Evolutionary conservation across 2,797 vertebrate species (phyloP).

Genomic region (Poecilia wingei): DNA sequence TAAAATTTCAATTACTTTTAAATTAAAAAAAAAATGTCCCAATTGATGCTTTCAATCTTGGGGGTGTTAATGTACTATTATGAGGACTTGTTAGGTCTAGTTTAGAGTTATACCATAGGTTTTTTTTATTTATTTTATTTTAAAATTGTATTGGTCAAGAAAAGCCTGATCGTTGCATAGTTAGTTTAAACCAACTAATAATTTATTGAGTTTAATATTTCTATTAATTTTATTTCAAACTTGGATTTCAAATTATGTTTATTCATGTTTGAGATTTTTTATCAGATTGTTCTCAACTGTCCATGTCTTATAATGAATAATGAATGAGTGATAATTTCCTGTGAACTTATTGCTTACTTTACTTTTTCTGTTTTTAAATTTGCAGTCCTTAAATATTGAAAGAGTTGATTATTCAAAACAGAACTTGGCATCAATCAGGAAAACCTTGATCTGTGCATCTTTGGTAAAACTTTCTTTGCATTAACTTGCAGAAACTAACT

Average conservation of each 20-base stretch:
- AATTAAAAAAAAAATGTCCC: too few species aligned
- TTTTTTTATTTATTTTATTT: background rate
- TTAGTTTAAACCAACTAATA: background rate
- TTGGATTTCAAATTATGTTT: background rate
- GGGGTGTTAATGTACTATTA: background rate
- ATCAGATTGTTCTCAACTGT: background rate
- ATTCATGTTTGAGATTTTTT: background rate
- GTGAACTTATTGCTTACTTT: background rate
- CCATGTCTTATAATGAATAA: background rate
- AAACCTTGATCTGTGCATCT: background rate
- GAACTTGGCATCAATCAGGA: background rate
- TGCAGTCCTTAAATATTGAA: background rate
- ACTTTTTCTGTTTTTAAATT: background rate
- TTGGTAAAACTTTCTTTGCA: background rate
- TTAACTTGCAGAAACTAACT: background rate
- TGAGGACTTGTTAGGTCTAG: background rate
- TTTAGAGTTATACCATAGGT: background rate
- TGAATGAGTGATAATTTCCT: background rate
- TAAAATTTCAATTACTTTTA: background rate
- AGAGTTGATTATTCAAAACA: background rate
- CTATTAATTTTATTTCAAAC: background rate
- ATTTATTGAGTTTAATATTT: background rate
- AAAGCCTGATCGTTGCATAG: background rate
- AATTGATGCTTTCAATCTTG: background rate
- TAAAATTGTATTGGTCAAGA: background rate